Evolutionary conservation across 2,888 invertebrate species (phyloP), one percentile per base, ranked within the genome.

Genomic region (Ligdia adustata): DNA sequence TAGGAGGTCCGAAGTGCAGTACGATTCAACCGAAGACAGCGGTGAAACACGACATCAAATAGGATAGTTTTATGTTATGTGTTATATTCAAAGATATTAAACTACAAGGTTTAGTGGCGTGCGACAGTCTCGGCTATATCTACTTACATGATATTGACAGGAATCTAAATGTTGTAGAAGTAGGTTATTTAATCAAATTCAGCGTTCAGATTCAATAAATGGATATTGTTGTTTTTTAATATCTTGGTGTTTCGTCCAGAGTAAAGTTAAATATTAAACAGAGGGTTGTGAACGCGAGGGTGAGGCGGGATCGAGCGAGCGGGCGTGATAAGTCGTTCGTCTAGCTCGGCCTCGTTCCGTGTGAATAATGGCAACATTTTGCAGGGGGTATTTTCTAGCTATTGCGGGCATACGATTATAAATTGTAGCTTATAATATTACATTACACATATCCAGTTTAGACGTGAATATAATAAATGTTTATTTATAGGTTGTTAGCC

Each of bases 391-490:
- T 32, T 48, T 52, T 52, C 51, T 46, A 55, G 56, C 57, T 60
- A 64, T 63, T 66, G 65, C 59, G 57, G 56, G 46, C 41, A 45
- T 45, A 52, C 29, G 20, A 46, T 44, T 42, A 39, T 46, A 64
- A 22, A 60, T 61, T 62, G 66, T 79, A 82, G 76, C 71, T 72
- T 71, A 73, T 68, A 52, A 79, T 75, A 74, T 70, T 69, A 69
- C 51, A 56, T 45, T 66, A 77, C 75, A 86, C 86, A 86, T 86
- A 86, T 86, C 86, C 76, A 75, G 61, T 18, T 79, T 79, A 76
- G 69, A 74, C 64, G 69, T 76, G 77, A 82, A 75, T 79, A 75
- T 77, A 76, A 70, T 64, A 62, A 64, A 72, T 63, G 66, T 72
- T 72, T 68, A 57, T 57, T 66, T 66, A 65, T 70, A 65, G 57